These are phyloP conservation scores for Syrmaticus mikado DNA, from an alignment of 2,113 vertebrate species.

Conservation along the genomic window DNA sequence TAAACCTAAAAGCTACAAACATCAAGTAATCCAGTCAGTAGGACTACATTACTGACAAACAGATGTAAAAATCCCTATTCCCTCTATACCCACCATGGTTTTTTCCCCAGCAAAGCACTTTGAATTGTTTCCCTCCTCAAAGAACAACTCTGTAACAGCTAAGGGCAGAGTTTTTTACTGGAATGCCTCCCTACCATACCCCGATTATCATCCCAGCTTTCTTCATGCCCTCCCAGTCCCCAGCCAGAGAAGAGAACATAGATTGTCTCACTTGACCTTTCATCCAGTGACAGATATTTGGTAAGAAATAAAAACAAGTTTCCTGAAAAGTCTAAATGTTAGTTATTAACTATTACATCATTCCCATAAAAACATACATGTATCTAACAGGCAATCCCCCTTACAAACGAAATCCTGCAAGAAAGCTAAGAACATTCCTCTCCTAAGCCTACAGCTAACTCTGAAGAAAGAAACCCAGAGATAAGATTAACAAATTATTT, in stretches of 20 bases:
- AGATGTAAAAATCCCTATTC: not conserved
- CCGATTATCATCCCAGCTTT: not conserved
- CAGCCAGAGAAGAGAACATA: not conserved
- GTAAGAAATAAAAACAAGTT: not conserved
- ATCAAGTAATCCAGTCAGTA: not conserved
- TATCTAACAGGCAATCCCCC: too few species aligned
- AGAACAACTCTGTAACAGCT: not conserved
- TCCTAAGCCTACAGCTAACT: not conserved
- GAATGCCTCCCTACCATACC: not conserved
- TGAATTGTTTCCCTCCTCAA: not conserved
- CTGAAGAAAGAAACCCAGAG: not conserved
- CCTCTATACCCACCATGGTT: not conserved
- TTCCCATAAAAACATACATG: too few species aligned
- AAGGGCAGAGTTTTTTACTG: not conserved
- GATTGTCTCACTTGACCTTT: not conserved
- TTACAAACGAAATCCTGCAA: not conserved
- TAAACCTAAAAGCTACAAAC: not conserved
- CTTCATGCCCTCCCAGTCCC: not conserved
- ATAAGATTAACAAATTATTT: not conserved
- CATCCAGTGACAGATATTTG: not conserved
- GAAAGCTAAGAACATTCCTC: not conserved
- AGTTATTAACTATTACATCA: not conserved
- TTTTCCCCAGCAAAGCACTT: not conserved
- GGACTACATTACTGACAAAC: not conserved
- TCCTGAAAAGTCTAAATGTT: not conserved